phyloP scores from a whole-genome alignment of 2,113 vertebrate species.

The Heterocephalus glaber region DNA sequence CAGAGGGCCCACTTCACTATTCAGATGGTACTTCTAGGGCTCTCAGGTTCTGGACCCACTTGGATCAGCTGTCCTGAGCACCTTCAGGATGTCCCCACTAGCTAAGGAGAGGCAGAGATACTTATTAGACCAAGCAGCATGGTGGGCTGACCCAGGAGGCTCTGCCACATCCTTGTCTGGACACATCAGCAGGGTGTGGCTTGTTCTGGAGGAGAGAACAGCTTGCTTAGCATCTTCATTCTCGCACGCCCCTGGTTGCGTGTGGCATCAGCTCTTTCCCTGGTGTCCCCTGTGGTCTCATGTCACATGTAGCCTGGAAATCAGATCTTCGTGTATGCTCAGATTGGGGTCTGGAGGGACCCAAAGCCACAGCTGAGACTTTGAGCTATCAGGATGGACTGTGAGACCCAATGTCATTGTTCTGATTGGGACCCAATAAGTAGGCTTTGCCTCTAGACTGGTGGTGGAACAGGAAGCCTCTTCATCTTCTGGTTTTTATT shows the following conservation, averaged over 20 bases:
- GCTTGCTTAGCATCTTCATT: rapidly evolving
- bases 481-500: no score
- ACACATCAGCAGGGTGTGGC: background rate
- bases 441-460: rapidly evolving
- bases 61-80: rapidly evolving
- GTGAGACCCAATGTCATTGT: rapidly evolving
- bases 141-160: rapidly evolving
- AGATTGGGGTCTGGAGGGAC: background rate
- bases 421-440: rapidly evolving
- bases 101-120: rapidly evolving
- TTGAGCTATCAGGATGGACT: rapidly evolving
- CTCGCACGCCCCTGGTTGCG: background rate
- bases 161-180: background rate
- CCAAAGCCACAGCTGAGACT: background rate
- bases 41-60: rapidly evolving
- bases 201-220: rapidly evolving
- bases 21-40: rapidly evolving
- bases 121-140: background rate
- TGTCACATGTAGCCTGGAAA: background rate
- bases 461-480: rapidly evolving
- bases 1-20: rapidly evolving
- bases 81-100: rapidly evolving
- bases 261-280: background rate
- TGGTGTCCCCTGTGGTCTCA: background rate
- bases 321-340: no score